Evolutionary conservation across 2,888 invertebrate species (phyloP).

Genomic region (Parnassius mnemosyne): DNA sequence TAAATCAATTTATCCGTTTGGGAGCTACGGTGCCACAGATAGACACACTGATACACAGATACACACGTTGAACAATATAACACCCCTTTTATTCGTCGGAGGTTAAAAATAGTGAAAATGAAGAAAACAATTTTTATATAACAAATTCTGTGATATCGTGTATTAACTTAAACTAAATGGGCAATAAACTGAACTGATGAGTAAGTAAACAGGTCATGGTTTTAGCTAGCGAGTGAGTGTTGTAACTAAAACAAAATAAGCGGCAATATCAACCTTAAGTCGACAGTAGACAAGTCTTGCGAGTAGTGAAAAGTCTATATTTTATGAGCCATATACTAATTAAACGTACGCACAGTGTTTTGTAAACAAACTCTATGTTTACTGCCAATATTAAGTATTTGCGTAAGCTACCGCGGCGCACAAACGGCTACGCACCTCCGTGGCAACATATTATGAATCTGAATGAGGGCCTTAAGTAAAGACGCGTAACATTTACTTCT

Average conservation of each 20-base stretch:
- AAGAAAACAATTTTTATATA: too few relatives aligned
- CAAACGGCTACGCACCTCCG: slow-evolving; percentile 1
- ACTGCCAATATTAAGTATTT: slow-evolving; percentile 30
- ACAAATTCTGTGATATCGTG: too few relatives aligned
- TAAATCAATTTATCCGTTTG: too few relatives aligned
- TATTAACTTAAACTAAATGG: too few relatives aligned
- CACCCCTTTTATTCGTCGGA: too few relatives aligned
- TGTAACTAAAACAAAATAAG: too few relatives aligned
- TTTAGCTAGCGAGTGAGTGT: background rate
- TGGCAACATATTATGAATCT: background rate
- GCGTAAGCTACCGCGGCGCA: slow-evolving; percentile 23
- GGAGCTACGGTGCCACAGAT: too few relatives aligned
- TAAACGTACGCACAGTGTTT: slow-evolving; percentile 13
- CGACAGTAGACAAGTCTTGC: background rate
- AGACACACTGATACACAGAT: too few relatives aligned
- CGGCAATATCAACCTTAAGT: background rate
- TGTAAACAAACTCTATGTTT: slow-evolving; percentile 24
- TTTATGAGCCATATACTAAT: slow-evolving; percentile 12
- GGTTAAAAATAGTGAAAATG: too few relatives aligned
- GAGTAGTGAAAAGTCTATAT: background rate
- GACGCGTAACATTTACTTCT: too few relatives aligned
- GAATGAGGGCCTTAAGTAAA: background rate
- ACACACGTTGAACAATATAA: too few relatives aligned
- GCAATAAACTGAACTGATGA: background rate
- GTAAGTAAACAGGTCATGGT: slow-evolving; percentile 5